phyloP scores from a whole-genome alignment of 2,888 invertebrate genomes.

The Xestia xanthographa region DNA sequence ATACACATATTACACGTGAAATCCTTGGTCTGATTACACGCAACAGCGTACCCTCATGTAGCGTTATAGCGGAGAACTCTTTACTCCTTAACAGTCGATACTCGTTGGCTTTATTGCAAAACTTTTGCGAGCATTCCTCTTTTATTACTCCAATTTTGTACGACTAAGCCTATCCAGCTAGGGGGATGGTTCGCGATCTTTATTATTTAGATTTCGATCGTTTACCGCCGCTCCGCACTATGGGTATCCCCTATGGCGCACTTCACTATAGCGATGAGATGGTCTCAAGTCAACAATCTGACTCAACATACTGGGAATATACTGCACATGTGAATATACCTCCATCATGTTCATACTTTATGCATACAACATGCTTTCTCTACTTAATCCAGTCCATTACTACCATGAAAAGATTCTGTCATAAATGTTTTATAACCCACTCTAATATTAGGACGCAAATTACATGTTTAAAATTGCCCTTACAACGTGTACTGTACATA shows the following conservation, averaged over 20 bases:
- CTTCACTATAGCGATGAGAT: constrained; percentile 61
- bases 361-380: constrained; percentile 46
- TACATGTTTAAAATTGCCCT: constrained; percentile 61
- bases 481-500: constrained; percentile 44
- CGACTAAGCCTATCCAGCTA: constrained; percentile 87
- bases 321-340: constrained; percentile 57
- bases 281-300: constrained; percentile 63
- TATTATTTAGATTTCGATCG: constrained; percentile 90
- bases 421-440: constrained; percentile 55
- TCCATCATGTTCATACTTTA: constrained; percentile 51
- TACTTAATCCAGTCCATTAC: constrained; percentile 58
- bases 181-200: constrained; percentile 81
- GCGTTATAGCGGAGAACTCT: constrained; percentile 79
- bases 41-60: constrained; percentile 63
- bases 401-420: constrained; percentile 44
- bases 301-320: constrained; percentile 59
- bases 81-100: constrained; percentile 90
- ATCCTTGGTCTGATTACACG: constrained; percentile 63
- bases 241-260: constrained; percentile 67
- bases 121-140: constrained; percentile 90
- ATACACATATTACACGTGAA: constrained; percentile 58
- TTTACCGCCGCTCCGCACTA: constrained; percentile 63
- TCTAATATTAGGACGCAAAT: constrained; percentile 55
- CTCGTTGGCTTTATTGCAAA: constrained; percentile 90
- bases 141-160: constrained; percentile 91